These are phyloP conservation scores for Heliconius aoede DNA, from an alignment of 2,888 invertebrate genomes.

Conservation along the genomic window DNA sequence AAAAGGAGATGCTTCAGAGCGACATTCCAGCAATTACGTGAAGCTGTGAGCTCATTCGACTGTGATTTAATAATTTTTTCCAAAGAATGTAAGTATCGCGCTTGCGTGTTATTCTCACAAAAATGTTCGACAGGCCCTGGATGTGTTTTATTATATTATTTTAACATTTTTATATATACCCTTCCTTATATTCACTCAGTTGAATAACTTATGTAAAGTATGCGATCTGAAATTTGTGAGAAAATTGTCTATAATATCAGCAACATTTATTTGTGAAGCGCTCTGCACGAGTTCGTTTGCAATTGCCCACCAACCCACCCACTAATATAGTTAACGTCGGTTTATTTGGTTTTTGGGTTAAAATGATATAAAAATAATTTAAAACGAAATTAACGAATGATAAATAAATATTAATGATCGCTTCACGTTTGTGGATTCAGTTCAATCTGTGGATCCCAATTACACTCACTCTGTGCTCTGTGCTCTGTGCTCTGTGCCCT, in stretches of 20 bases:
- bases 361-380: not conserved
- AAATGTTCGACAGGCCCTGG: not conserved
- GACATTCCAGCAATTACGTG: slow-evolving; percentile 18
- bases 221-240: not conserved
- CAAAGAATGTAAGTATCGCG: not conserved
- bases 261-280: not conserved
- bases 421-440: slow-evolving; percentile 15
- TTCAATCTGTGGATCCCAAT: slow-evolving; percentile 4
- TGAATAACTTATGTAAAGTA: not conserved
- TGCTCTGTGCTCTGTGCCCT: not conserved
- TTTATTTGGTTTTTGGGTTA: not conserved
- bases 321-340: not conserved
- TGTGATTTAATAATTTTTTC: slow-evolving; percentile 19
- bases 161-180: not conserved
- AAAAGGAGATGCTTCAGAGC: not conserved
- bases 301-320: no score
- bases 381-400: not conserved
- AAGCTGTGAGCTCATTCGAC: slow-evolving; percentile 14
- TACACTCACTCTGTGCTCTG: not conserved
- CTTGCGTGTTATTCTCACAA: not conserved
- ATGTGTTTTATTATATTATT: not conserved
- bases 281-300: not conserved
- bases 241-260: not conserved
- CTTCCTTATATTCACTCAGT: not conserved
- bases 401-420: slow-evolving; percentile 6